phyloP scores from a whole-genome alignment of 2,797 vertebrate species.

The Sebastes diaconus region DNA sequence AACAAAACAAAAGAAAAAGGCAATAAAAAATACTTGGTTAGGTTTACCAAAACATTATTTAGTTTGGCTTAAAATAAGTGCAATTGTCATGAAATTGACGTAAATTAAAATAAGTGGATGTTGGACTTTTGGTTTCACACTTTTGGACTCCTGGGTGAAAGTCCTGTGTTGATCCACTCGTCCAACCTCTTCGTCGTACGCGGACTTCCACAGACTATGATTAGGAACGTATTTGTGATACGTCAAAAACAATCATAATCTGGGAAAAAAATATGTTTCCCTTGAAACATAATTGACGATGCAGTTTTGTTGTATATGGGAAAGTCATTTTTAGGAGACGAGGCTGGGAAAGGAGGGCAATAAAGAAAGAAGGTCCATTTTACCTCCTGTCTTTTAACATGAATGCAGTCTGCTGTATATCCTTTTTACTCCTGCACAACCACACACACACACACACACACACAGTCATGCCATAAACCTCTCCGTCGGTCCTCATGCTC shows the following conservation, averaged over 20 bases:
- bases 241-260: neutral
- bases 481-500: neutral
- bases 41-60: neutral
- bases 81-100: no score
- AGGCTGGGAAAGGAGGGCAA: neutral
- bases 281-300: neutral
- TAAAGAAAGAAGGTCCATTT: neutral
- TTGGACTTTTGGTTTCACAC: no score
- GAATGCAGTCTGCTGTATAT: slow-evolving; percentile 15
- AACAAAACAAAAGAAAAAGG: neutral
- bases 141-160: neutral
- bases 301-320: neutral
- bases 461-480: neutral
- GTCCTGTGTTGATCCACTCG: neutral
- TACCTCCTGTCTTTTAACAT: slow-evolving; percentile 11
- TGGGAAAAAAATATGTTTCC: no score
- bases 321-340: neutral
- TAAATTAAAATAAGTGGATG: no score
- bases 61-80: neutral
- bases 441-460: neutral
- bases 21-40: neutral
- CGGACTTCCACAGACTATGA: neutral
- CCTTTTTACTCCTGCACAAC: neutral
- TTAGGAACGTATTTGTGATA: neutral
- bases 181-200: neutral